Conservation (phyloP, 2,888 invertebrate species). For the Lysandra bellargus region DNA sequence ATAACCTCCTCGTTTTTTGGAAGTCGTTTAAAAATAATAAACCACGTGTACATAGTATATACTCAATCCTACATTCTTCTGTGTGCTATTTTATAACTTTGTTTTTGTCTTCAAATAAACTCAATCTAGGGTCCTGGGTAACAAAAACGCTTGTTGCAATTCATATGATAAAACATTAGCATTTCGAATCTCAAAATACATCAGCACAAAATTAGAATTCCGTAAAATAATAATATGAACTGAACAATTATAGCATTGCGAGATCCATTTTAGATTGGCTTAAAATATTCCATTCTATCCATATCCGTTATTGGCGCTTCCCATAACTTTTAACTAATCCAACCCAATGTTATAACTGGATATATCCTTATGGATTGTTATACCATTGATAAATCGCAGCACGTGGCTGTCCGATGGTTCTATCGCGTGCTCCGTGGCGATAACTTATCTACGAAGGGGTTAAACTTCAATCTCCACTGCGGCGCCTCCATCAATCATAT, state of each 20-base stretch:
- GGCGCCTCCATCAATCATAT: slow-evolving; percentile 14
- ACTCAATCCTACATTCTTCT: no score
- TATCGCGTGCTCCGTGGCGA: background rate
- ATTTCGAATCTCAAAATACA: no score
- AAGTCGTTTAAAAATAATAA: background rate
- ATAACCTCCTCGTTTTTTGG: no score
- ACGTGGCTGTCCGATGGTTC: background rate
- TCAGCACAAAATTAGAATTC: no score
- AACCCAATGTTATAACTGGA: slow-evolving; percentile 6
- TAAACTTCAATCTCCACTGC: slow-evolving; percentile 8
- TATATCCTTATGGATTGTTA: slow-evolving; percentile 6
- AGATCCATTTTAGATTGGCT: background rate
- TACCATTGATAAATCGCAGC: slow-evolving; percentile 4
- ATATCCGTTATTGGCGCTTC: background rate
- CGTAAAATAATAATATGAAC: no score
- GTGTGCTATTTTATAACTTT: no score
- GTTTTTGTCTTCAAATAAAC: no score
- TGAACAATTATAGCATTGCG: background rate
- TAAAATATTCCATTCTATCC: background rate
- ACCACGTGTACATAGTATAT: no score
- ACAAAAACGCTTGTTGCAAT: no score
- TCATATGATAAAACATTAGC: no score
- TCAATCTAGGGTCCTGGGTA: no score
- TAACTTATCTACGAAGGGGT: slow-evolving; percentile 17
- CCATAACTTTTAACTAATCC: background rate